Evolutionary conservation across 2,888 invertebrate species (phyloP).

Genomic region (Tiphia femorata): DNA sequence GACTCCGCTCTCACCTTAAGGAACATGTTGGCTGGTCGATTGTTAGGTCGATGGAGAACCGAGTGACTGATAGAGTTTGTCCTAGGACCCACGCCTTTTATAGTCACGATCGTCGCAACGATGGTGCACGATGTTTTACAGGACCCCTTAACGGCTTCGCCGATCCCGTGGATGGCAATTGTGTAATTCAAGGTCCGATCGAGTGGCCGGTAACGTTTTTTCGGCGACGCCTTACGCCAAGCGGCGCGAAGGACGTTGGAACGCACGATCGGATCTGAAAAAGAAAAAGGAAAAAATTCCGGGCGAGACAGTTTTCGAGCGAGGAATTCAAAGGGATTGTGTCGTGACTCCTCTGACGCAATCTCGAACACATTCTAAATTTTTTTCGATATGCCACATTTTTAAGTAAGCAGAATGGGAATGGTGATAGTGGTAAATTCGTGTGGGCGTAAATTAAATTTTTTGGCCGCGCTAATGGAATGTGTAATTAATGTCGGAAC

Average conservation of each 20-base stretch:
- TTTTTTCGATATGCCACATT: no score
- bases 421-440: no score
- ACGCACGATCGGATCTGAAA: neutral
- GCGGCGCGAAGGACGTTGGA: neutral
- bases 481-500: no score
- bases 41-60: neutral
- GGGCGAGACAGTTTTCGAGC: neutral
- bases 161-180: constrained; percentile 27
- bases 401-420: no score
- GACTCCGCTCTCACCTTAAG: neutral
- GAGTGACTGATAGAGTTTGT: neutral
- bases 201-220: neutral
- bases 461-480: no score
- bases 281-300: neutral
- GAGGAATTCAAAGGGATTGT: neutral
- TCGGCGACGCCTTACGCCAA: neutral
- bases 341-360: no score
- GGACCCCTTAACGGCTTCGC: neutral
- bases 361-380: no score
- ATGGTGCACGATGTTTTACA: neutral
- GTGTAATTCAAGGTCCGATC: constrained; percentile 60
- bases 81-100: constrained; percentile 1
- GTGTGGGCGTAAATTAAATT: no score
- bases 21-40: constrained; percentile 3
- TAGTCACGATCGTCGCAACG: constrained; percentile 2